Evolutionary conservation across 2,888 invertebrate species (phyloP).

Genomic region (Drosophila leonis): DNA sequence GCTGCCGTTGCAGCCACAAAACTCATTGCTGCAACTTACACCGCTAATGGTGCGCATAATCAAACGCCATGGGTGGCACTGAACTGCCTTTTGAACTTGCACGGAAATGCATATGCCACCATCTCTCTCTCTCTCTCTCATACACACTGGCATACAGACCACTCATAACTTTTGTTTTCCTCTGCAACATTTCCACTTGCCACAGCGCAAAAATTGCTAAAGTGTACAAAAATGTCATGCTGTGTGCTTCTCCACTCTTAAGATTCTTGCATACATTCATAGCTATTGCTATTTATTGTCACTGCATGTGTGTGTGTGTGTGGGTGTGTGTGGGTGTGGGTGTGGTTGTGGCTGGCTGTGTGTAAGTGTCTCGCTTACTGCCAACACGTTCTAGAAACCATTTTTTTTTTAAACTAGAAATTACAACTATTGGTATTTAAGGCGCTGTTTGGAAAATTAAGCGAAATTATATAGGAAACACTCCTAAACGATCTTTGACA

Average conservation of each 20-base stretch:
- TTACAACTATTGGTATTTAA: conserved; percentile 26
- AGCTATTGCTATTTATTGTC: conserved; percentile 27
- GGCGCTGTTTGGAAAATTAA: not conserved
- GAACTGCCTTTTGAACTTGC: conserved; percentile 58
- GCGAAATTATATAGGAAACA: not conserved
- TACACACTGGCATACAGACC: conserved; percentile 21
- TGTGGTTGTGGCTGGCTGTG: conserved; percentile 3
- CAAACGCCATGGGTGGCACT: conserved; percentile 79
- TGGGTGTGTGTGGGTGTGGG: no score
- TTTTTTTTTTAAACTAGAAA: conserved; percentile 30
- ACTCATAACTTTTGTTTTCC: conserved; percentile 80
- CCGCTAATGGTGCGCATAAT: conserved; percentile 83
- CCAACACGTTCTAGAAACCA: conserved; percentile 52
- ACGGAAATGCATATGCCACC: conserved; percentile 19
- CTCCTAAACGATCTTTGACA: not conserved
- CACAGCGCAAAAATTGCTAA: conserved; percentile 49
- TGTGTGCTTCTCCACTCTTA: conserved; percentile 54
- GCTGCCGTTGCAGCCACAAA: conserved; percentile 71
- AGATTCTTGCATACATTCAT: conserved; percentile 57
- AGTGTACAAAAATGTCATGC: conserved; percentile 74
- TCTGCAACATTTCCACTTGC: conserved; percentile 43
- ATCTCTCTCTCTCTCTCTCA: conserved; percentile 4
- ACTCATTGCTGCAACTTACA: conserved; percentile 82
- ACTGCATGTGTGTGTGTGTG: conserved; percentile 14
- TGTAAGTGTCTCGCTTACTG: conserved; percentile 28